Base-by-base conservation (phyloP, 2,888 invertebrate genomes). In the Tinea pellionella region DNA sequence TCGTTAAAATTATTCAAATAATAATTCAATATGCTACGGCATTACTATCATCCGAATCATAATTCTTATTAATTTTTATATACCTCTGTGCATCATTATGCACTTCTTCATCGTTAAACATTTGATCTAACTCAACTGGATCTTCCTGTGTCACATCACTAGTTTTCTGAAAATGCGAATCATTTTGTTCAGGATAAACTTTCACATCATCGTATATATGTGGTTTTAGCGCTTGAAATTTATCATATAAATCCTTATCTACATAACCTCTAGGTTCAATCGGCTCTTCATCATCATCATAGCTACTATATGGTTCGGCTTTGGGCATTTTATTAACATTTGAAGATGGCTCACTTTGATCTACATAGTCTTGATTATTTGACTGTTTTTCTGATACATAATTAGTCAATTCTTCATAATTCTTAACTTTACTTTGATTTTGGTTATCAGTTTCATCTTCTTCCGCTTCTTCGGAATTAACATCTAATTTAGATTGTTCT, bases 41-140 rank as follows among this genome's bases (percentile, higher is more conserved):
- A 41, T 70, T 71, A 30, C 66, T 70, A 59, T 78, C 80, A 60
- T 78, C 74, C 1, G 64, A 62, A 61, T 83, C 78, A 57, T 73
- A 66, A 63, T 78, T 80, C 64, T 78, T 73, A 61, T 78, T 80
- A 66, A 79, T 80, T 63, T 78, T 78, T 62, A 67, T 76, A 62
- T 70, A 71, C 60, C 69, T 72, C 15, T 65, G 64, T 30, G 61
- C 61, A 32, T 69, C 65, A 61, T 67, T 70, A 15, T 70, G 70
- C 16, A 68, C 62, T 62, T 76, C 76, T 60, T 78, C 73, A 61
- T 79, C 74, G 63, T 76, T 73, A 29, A 71, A 73, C 62, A 67
- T 67, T 37, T 73, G 71, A 59, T 74, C 71, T 18, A 70, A 62
- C 61, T 71, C 74, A 18, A 64, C 65, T 0, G 68, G 64, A 62